Base-by-base conservation (phyloP, 2,113 vertebrate genomes). In the Tapirus terrestris region DNA sequence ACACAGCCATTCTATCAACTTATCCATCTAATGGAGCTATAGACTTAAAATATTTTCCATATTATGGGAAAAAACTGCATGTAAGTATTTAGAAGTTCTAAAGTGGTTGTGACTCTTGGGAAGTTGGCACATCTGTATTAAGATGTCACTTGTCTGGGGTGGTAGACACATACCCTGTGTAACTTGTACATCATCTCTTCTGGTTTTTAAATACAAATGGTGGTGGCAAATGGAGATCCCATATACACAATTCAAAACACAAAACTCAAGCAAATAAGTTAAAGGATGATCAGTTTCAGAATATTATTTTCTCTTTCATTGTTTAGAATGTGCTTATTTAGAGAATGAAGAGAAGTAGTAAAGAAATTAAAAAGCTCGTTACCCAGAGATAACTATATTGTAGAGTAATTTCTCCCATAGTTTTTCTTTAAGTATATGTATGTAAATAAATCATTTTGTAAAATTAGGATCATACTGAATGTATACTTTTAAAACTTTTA, bases 41-140 rank as follows among this genome's bases (percentile, higher is more conserved):
- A 98, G 99, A 99, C 98, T 99, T 99, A 98, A 99, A 99, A 99
- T 99, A 99, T 98, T 99, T 99, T 98, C 99, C 99, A 17, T 99
- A 99, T 98, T 99, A 99, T 73, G 99, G 99, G 84, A 99, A 99
- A 98, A 99, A 99, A 96, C 98, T 98, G 63, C 99, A 99, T 21
- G 99, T 99, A 99, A 99, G 99, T 99, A 96, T 97, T 63, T 87
- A 73, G 31, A 76, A n/a, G 20, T 86, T 91, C n/a, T 39, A 92
- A 58, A 53, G 29, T 80, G 36, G 12, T 67, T n/a, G 27, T 61
- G 81, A 73, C 29, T 92, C 45, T 77, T 67, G 27, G 31, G 63
- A 70, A 92, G 21, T 16, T 25, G 48, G 36, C 45, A 36, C 6
- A 25, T 89, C 29, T 81, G 6, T 61, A 25, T 48, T 67, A 81